Percentiles rank a stretch among this genome's conserved stretches.
These are phyloP conservation scores for Athene noctua DNA, from an alignment of 2,113 vertebrate genomes.

Conservation along the genomic window DNA sequence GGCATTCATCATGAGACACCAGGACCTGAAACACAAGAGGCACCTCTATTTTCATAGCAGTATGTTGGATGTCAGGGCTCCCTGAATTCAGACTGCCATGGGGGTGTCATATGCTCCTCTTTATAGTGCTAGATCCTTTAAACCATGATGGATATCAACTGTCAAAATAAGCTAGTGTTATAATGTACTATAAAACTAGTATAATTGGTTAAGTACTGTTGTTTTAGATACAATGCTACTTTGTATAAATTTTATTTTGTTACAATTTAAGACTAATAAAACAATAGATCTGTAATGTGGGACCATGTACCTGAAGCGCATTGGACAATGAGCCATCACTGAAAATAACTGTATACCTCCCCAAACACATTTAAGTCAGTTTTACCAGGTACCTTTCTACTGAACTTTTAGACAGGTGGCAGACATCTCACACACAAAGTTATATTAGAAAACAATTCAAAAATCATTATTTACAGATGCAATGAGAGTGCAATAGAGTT, in stretches of 20 bases:
- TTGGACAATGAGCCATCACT: fast-evolving
- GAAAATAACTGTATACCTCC: background rate
- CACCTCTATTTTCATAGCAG: background rate
- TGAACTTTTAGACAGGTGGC: background rate
- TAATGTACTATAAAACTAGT: background rate
- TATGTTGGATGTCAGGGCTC: background rate
- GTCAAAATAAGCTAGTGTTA: background rate
- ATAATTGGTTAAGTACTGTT: background rate
- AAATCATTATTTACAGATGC: background rate
- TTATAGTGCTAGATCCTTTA: background rate
- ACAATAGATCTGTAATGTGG: background rate
- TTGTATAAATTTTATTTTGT: background rate
- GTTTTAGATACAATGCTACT: background rate
- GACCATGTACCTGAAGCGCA: background rate
- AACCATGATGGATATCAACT: background rate
- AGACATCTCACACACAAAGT: background rate
- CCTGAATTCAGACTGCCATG: fast-evolving
- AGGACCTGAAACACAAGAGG: background rate
- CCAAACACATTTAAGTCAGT: background rate
- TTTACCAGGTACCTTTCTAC: background rate
- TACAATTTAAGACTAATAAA: background rate
- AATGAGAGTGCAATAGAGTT: background rate
- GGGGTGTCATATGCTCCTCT: background rate
- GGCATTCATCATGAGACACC: background rate
- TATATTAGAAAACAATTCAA: background rate